phyloP scores from a whole-genome alignment of 2,888 invertebrate species.

The Papilio protenor region DNA sequence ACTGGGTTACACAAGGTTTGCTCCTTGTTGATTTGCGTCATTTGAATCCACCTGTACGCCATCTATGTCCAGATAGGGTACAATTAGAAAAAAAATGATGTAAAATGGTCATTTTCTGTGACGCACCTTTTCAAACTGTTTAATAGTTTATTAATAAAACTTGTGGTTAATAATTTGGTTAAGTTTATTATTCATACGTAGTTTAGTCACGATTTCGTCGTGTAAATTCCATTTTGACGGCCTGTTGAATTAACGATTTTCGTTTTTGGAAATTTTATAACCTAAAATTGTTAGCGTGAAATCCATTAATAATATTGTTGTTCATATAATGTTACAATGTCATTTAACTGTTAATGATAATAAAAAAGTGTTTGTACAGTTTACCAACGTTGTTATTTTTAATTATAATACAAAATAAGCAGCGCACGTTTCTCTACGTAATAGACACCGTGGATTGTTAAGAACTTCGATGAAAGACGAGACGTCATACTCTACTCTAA shows the following conservation, averaged over 20 bases:
- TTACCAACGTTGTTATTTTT: slow-evolving; percentile 17
- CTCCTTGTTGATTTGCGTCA: slow-evolving; percentile 46
- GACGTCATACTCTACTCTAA: slow-evolving; percentile 19
- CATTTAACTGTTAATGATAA: not conserved
- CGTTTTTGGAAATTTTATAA: not conserved
- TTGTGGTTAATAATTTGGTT: not conserved
- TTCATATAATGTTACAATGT: not conserved
- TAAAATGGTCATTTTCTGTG: not conserved
- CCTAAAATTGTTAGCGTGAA: not conserved
- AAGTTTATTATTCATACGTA: not conserved
- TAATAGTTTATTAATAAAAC: not conserved
- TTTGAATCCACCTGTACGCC: slow-evolving; percentile 40
- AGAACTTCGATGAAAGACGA: slow-evolving; percentile 12
- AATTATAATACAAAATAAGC: slow-evolving; percentile 7
- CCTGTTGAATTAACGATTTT: not conserved
- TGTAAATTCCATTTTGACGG: not conserved
- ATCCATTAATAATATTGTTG: not conserved
- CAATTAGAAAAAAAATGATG: not conserved
- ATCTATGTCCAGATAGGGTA: slow-evolving; percentile 35
- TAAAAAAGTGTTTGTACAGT: not conserved
- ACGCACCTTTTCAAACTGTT: not conserved
- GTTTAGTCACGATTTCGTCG: not conserved
- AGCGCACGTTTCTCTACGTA: slow-evolving; percentile 21
- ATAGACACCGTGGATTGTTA: slow-evolving; percentile 17
- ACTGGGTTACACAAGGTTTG: slow-evolving; percentile 63